Evolutionary conservation across 35 echinoderm and acorn worm species (phyloP).

Genomic region (Nesometra sesokonis): DNA sequence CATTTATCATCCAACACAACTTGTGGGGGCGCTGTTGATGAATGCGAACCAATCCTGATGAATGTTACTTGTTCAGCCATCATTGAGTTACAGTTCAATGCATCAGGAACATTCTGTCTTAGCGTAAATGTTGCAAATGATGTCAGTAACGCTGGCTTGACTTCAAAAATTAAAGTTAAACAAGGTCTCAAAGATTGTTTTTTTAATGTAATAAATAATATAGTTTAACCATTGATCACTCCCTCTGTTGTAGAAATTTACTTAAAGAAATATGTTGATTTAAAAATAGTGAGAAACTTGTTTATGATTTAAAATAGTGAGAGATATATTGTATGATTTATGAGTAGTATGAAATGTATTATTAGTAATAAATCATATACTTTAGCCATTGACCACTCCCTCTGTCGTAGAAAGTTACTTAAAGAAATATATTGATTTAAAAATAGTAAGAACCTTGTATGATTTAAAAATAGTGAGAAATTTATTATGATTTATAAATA

Average conservation of each 20-base stretch:
- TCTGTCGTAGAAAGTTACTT: too few relatives aligned
- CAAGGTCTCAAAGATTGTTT: conserved; percentile 1
- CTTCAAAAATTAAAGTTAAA: conserved; percentile 3
- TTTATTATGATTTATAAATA: too few relatives aligned
- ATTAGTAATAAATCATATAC: too few relatives aligned
- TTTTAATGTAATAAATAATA: neutral
- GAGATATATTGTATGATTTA: too few relatives aligned
- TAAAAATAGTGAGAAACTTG: too few relatives aligned
- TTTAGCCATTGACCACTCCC: too few relatives aligned
- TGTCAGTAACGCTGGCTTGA: conserved; percentile 25
- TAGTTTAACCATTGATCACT: neutral
- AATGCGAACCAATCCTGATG: conserved; percentile 16
- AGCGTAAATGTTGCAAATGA: conserved; percentile 46
- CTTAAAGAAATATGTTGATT: too few relatives aligned
- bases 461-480: too few relatives aligned
- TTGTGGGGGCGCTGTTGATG: neutral
- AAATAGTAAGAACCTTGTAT: too few relatives aligned
- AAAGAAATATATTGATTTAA: too few relatives aligned
- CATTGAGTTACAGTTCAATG: conserved; percentile 37
- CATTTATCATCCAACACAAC: neutral
- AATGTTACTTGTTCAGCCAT: neutral
- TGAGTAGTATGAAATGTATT: too few relatives aligned
- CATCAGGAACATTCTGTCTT: conserved; percentile 23
- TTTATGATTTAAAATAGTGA: too few relatives aligned
- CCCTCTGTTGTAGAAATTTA: neutral